Percentiles rank a stretch among this genome's conserved stretches.
Conservation (phyloP, 2,888 invertebrate species). For the Aelia acuminata region DNA sequence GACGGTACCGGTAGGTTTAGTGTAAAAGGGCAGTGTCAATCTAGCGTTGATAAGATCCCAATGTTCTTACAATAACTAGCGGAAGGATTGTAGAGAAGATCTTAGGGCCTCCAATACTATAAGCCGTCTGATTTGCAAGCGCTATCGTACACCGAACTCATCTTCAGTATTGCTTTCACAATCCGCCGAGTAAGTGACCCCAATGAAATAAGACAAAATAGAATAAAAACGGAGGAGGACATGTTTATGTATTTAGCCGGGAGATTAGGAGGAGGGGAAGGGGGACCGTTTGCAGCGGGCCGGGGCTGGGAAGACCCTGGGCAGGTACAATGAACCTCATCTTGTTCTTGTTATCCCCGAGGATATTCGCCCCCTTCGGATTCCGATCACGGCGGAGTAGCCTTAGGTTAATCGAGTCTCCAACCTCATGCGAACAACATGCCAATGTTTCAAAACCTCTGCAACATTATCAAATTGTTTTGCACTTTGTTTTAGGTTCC, state of each 20-base stretch:
- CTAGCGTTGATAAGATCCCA: too few species aligned
- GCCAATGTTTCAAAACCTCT: not conserved
- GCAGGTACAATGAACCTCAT: constrained; percentile 32
- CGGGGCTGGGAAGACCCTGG: not conserved
- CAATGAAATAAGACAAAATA: not conserved
- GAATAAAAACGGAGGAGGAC: not conserved
- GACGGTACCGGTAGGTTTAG: too few species aligned
- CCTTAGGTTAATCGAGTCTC: not conserved
- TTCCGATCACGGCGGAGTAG: not conserved
- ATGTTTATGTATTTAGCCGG: constrained; percentile 18
- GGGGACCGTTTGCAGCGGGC: too few species aligned
- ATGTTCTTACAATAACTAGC: too few species aligned
- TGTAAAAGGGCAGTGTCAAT: too few species aligned
- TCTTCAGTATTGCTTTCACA: not conserved
- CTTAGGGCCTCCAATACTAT: too few species aligned
- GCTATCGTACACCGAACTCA: not conserved
- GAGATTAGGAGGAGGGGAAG: too few species aligned
- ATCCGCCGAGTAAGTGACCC: not conserved
- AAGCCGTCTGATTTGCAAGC: too few species aligned
- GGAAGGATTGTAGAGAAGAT: too few species aligned
- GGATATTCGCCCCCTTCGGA: not conserved
- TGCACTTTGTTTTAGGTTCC: too few species aligned
- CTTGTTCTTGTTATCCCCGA: not conserved
- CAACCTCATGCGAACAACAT: not conserved
- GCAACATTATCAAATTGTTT: too few species aligned